Percentiles rank a stretch among this genome's conserved stretches.
These are phyloP conservation scores for Agrochola circellaris DNA, from an alignment of 2,888 invertebrate genomes.

Conservation along the genomic window DNA sequence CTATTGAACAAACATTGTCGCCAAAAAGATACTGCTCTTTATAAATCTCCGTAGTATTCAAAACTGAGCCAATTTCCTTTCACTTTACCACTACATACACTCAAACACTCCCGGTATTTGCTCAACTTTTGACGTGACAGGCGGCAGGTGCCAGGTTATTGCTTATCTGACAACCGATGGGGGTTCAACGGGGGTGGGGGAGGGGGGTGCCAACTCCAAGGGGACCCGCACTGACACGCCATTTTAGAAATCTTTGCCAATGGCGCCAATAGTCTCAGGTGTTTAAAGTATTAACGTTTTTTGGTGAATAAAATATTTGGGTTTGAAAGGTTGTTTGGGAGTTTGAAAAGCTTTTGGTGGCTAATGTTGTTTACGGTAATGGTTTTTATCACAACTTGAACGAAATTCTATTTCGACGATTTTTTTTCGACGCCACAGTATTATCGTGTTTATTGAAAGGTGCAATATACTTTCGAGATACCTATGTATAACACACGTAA, in stretches of 20 bases:
- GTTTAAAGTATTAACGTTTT: slow-evolving; percentile 35
- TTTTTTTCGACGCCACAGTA: neutral
- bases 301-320: slow-evolving; percentile 31
- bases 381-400: slow-evolving; percentile 5
- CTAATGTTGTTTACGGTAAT: slow-evolving; percentile 37
- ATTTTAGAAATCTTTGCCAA: slow-evolving; percentile 57
- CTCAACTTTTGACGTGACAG: slow-evolving; percentile 68
- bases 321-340: slow-evolving; percentile 16
- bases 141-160: slow-evolving; percentile 78
- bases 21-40: neutral
- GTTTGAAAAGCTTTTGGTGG: slow-evolving; percentile 20
- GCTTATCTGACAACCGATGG: slow-evolving; percentile 72
- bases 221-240: slow-evolving; percentile 56
- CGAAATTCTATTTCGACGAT: neutral
- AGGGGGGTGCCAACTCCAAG: slow-evolving; percentile 28
- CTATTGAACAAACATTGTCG: neutral
- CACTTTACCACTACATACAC: slow-evolving; percentile 17
- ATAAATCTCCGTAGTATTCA: neutral
- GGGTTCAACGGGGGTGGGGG: slow-evolving; percentile 27
- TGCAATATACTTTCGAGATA: neutral
- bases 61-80: slow-evolving; percentile 45
- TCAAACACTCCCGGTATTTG: slow-evolving; percentile 52
- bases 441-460: neutral
- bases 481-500: too few species aligned
- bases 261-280: slow-evolving; percentile 51